Conservation (phyloP, 2,888 invertebrate species). For the Dicyrtoma fusca region DNA sequence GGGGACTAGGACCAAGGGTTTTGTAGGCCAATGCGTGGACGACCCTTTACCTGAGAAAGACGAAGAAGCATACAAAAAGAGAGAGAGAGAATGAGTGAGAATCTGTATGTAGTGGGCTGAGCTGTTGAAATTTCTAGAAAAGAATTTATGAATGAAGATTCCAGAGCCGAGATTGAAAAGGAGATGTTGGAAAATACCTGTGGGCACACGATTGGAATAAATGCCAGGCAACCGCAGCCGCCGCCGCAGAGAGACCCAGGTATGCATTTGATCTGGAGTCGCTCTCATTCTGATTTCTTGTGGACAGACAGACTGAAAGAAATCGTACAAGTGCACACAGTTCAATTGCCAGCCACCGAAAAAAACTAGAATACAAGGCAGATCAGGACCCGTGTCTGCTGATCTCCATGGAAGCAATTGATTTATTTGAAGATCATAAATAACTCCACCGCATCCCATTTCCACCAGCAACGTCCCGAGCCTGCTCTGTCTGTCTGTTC, state of each 20-base stretch:
- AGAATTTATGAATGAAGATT: slow-evolving; percentile 33
- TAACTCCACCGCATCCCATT: slow-evolving; percentile 5
- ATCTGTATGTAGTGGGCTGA: too few species aligned
- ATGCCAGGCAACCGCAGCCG: not conserved
- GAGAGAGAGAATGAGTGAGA: not conserved
- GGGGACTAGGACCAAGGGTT: too few species aligned
- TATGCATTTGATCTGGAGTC: too few species aligned
- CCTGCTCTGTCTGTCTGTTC: too few species aligned
- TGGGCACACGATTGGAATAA: slow-evolving; percentile 26
- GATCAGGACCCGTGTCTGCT: slow-evolving; percentile 1
- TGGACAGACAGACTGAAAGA: too few species aligned
- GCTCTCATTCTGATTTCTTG: too few species aligned
- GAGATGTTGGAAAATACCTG: slow-evolving; percentile 21
- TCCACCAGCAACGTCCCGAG: too few species aligned
- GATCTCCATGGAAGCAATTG: slow-evolving; percentile 29
- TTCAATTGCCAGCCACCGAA: not conserved
- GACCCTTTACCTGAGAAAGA: not conserved
- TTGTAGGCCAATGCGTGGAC: too few species aligned
- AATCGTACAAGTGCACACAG: not conserved
- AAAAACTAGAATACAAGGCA: not conserved
- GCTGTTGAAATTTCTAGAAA: not conserved
- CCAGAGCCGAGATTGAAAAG: slow-evolving; percentile 5
- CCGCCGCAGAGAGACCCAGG: too few species aligned
- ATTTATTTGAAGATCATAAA: slow-evolving; percentile 34
- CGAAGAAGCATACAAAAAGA: not conserved